Percentiles rank a stretch among this genome's conserved stretches.
Evolutionary conservation across 2,888 invertebrate genomes (phyloP).

Genomic region (Listrodromus nycthemerus): DNA sequence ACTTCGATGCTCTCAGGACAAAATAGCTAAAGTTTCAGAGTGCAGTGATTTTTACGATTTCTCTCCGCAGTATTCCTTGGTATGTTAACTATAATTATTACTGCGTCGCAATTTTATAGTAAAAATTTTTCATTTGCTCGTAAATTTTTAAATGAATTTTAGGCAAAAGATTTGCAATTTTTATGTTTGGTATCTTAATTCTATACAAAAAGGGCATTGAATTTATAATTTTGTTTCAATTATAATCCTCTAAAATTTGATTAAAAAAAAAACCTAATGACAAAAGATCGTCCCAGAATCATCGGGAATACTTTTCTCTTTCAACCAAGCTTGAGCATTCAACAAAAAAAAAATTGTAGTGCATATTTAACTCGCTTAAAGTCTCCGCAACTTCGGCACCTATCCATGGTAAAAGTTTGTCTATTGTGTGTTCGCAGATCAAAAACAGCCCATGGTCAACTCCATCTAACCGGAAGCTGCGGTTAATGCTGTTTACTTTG

Average conservation of each 20-base stretch:
- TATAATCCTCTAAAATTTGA: too few species aligned
- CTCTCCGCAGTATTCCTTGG: conserved; percentile 11
- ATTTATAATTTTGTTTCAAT: too few species aligned
- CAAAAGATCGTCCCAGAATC: too few species aligned
- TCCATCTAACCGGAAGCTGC: conserved; percentile 62
- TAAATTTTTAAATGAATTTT: too few species aligned
- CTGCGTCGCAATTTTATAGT: too few species aligned
- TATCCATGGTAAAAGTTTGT: conserved; percentile 2
- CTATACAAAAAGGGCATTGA: too few species aligned
- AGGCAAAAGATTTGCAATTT: too few species aligned
- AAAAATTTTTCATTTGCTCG: too few species aligned
- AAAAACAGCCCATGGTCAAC: conserved; percentile 19
- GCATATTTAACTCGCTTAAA: conserved; percentile 56
- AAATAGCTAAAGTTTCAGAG: conserved; percentile 13
- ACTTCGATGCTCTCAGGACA: conserved; percentile 50
- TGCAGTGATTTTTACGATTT: conserved; percentile 46
- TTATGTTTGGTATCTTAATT: too few species aligned
- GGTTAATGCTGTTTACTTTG: conserved; percentile 64
- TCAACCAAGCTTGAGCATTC: not conserved
- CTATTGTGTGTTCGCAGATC: conserved; percentile 43
- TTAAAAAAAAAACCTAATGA: too few species aligned
- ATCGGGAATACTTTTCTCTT: too few species aligned
- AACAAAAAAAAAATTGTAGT: not conserved
- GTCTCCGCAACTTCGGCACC: conserved; percentile 11
- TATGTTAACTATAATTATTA: too few species aligned